Percentiles rank a stretch among this genome's conserved stretches.
These are phyloP conservation scores for Galago senegalensis DNA, from an alignment of 2,797 vertebrate genomes.

Conservation along the genomic window DNA sequence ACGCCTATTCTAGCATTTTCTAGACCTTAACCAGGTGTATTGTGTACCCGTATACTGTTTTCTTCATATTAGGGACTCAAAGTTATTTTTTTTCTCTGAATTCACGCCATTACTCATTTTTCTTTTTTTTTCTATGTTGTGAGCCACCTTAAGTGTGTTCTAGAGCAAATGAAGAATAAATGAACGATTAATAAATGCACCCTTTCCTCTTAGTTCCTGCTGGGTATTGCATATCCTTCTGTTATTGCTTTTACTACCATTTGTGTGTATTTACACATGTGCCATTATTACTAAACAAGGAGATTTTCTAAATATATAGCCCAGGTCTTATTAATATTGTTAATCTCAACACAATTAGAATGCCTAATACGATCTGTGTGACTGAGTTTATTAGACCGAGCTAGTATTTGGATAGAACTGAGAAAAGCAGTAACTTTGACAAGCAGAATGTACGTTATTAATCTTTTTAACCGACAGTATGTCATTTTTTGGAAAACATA, in stretches of 20 bases:
- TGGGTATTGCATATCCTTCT: background rate
- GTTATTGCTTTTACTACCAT: background rate
- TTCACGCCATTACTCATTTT: background rate
- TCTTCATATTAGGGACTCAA: conserved; percentile 43
- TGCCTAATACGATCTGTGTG: background rate
- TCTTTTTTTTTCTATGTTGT: conserved; percentile 16
- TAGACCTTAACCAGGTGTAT: background rate
- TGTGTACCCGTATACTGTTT: background rate
- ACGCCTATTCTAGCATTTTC: background rate
- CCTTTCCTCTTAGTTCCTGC: background rate
- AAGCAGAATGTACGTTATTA: background rate
- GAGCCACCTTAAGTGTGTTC: conserved; percentile 6
- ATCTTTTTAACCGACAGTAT: background rate
- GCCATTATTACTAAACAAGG: background rate
- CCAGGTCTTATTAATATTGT: background rate
- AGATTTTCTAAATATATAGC: background rate
- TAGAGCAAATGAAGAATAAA: background rate
- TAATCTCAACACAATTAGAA: background rate
- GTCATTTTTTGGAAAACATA: background rate
- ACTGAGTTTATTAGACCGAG: conserved; percentile 29
- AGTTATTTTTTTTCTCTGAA: background rate
- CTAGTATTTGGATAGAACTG: conserved; percentile 4
- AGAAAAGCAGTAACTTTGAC: background rate
- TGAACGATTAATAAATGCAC: conserved; percentile 24
- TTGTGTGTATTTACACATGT: conserved; percentile 16